These are phyloP conservation scores for Xenopus laevis DNA, from an alignment of 2,113 vertebrate species.

Conservation along the genomic window DNA sequence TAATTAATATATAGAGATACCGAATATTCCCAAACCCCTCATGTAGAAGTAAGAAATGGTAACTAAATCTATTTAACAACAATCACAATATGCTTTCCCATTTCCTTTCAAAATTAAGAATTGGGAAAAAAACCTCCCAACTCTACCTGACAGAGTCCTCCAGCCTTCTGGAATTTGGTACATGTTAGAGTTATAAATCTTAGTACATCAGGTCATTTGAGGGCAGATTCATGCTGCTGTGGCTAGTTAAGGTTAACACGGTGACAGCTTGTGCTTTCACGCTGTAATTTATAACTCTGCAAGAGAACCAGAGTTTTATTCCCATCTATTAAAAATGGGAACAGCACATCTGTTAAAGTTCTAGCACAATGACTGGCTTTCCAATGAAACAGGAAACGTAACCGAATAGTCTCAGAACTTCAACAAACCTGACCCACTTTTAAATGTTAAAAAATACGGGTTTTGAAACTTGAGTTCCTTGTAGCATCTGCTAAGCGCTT, in stretches of 20 bases:
- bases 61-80: too few species aligned
- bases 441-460: conserved; percentile 63
- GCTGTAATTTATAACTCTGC: conserved; percentile 60
- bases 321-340: conserved; percentile 49
- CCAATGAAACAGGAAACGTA: conserved; percentile 67
- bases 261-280: conserved; percentile 55
- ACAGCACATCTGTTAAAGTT: conserved; percentile 66
- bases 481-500: conserved; percentile 76
- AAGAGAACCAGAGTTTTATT: conserved; percentile 53
- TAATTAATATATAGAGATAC: too few species aligned
- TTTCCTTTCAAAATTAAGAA: too few species aligned
- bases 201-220: conserved; percentile 46
- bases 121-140: too few species aligned
- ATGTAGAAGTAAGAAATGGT: too few species aligned
- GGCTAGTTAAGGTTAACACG: conserved; percentile 55
- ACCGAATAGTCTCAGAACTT: conserved; percentile 67
- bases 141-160: conserved; percentile 45
- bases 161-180: conserved; percentile 49
- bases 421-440: conserved; percentile 58
- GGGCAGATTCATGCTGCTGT: conserved; percentile 50
- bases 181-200: conserved; percentile 51
- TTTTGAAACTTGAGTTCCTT: conserved; percentile 69
- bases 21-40: too few species aligned
- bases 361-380: conserved; percentile 63
- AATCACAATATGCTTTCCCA: too few species aligned